Base-by-base conservation (phyloP, 2,888 invertebrate genomes). In the Cecidostiba fungosa region DNA sequence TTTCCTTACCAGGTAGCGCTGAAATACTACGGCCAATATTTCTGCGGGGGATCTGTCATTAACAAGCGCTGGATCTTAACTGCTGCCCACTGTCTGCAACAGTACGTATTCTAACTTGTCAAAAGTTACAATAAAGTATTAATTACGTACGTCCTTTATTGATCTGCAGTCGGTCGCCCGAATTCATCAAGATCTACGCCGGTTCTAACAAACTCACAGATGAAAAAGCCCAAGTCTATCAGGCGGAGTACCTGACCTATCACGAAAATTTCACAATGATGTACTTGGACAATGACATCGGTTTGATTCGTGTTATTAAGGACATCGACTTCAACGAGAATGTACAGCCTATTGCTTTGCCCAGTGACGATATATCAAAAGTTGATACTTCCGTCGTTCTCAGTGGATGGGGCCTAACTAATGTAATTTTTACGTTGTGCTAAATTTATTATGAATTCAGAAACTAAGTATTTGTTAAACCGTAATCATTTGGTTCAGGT, bases 1-100 rank as follows among this genome's bases (percentile, higher is more conserved):
- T 78, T 66, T 36, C 62, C 59, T 5, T 78, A 78, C 26, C 78
- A 78, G n/a, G 78, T 78, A 29, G 62, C 69, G 2, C 16, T 78
- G 12, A 32, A 47, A 47, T 19, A 26, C 19, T 32, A 14, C 12
- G 14, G 29, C 26, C 8, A 4, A 12, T 39, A 69, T 12, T 43
- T 66, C 14, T 78, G 78, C 29, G 69, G 78, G 29, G 78, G 66
- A 5, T 78, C 78, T 1, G 26, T 78, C 36, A 29, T 78, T 5
- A 43, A 66, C 19, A 43, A 69, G 3, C 59, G 78, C 16, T 78
- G 69, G 66, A 78, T 78, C 19, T 26, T 78, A 10, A 78, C 78
- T 16, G 78, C 78, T 19, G 78, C 78, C 16, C 78, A 78, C 19
- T 78, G 78, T 16, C 23, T 78, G 0, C 23, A 8, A 23, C 39